Evolutionary conservation across 1,140 invertebrate species (phyloP).

Genomic region (Drosophila albomicans): DNA sequence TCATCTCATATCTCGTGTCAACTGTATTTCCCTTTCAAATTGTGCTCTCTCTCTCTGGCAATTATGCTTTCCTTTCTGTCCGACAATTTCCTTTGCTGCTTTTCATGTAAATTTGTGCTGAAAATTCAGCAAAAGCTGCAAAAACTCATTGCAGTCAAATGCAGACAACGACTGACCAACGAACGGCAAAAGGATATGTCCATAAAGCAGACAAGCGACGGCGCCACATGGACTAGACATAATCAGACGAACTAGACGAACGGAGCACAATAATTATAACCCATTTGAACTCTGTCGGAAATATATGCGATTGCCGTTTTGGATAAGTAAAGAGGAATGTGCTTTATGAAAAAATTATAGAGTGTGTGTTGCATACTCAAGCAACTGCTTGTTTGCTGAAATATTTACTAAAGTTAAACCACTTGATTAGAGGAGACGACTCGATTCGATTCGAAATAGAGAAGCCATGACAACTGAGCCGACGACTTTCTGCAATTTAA

Average conservation of each 20-base stretch:
- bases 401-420: background rate
- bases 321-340: background rate
- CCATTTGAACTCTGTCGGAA: constrained; percentile 40
- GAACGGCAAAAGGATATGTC: constrained; percentile 20
- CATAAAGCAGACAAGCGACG: constrained; percentile 57
- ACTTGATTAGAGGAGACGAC: background rate
- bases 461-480: background rate
- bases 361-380: background rate
- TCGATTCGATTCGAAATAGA: background rate
- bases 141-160: constrained; percentile 65
- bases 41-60: constrained; percentile 56
- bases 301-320: constrained; percentile 2
- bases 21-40: constrained; percentile 66
- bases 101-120: constrained; percentile 33
- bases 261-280: constrained; percentile 33
- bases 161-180: constrained; percentile 21
- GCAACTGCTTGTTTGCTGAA: no score
- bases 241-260: constrained; percentile 26
- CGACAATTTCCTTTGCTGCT: constrained; percentile 48
- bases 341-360: background rate
- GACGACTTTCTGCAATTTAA: constrained; percentile 26
- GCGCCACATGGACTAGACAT: constrained; percentile 75
- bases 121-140: constrained; percentile 27
- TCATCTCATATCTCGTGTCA: constrained; percentile 48
- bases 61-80: constrained; percentile 57